phyloP scores from a whole-genome alignment of 2,797 vertebrate genomes.

The Poeciliopsis paucimaculata region DNA sequence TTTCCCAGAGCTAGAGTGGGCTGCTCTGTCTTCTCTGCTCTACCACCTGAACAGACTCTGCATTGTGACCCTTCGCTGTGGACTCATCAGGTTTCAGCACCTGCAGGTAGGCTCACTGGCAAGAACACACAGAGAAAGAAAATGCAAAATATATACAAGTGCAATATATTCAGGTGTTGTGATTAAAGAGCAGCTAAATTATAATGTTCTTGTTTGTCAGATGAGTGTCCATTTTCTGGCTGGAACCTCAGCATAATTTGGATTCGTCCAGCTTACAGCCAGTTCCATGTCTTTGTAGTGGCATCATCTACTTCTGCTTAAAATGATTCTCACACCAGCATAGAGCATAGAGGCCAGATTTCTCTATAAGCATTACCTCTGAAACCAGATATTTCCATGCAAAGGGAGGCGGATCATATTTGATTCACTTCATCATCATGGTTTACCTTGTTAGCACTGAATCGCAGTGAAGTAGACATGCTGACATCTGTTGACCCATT shows the following conservation, averaged over 20 bases:
- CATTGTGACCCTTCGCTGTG: constrained; percentile 88
- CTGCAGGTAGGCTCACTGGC: constrained; percentile 83
- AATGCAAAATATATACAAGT: not conserved
- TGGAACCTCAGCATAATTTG: not conserved
- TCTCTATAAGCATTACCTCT: not conserved
- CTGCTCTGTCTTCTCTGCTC: constrained; percentile 84
- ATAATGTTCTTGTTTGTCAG: not conserved
- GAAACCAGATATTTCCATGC: not conserved
- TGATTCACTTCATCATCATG: not conserved
- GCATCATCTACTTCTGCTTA: not conserved
- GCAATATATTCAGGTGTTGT: not conserved
- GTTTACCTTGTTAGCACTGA: not conserved
- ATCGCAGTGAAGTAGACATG: not conserved
- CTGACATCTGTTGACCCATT: not conserved
- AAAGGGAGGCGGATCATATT: not conserved
- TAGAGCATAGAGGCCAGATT: not conserved
- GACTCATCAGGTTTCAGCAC: constrained; percentile 92
- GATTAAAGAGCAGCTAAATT: not conserved
- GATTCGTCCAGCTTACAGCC: not conserved
- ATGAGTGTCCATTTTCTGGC: not conserved
- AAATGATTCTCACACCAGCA: not conserved
- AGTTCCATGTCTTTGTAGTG: not conserved
- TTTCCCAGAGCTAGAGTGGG: constrained; percentile 86
- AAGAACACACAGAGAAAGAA: not conserved
- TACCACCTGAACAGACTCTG: constrained; percentile 85